Conservation (phyloP, 2,797 vertebrate genomes). For the Cryptoblepharus egeriae region DNA sequence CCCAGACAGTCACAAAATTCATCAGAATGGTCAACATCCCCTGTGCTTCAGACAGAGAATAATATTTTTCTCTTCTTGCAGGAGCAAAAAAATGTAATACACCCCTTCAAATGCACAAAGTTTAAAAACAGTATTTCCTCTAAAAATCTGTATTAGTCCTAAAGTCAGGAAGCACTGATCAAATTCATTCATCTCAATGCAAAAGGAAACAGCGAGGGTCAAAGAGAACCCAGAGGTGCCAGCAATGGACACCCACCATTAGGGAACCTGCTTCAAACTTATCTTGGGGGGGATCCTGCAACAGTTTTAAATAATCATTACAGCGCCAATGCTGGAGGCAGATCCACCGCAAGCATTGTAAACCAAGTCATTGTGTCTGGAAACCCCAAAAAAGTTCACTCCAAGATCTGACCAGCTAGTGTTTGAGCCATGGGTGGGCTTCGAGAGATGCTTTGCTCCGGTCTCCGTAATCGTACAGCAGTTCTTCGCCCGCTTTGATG, state of each 20-base stretch:
- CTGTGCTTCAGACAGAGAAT: not conserved
- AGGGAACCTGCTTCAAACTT: constrained; percentile 65
- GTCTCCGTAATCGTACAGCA: constrained; percentile 95
- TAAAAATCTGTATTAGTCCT: constrained; percentile 76
- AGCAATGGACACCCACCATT: constrained; percentile 64
- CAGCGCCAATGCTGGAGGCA: constrained; percentile 73
- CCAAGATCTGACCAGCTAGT: constrained; percentile 62
- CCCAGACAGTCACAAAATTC: not conserved
- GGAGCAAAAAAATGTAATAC: not conserved
- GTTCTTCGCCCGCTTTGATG: constrained; percentile 87
- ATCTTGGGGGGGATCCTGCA: constrained; percentile 43
- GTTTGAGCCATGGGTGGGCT: constrained; percentile 95
- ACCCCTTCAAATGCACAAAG: not conserved
- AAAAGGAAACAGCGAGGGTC: constrained; percentile 66
- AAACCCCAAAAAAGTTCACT: constrained; percentile 54
- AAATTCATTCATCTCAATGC: constrained; percentile 46
- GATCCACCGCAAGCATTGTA: constrained; percentile 69
- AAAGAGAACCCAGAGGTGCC: constrained; percentile 73
- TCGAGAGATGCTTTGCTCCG: constrained; percentile 89
- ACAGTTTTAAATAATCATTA: constrained; percentile 71
- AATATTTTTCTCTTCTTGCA: too few relatives aligned
- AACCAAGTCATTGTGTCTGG: constrained; percentile 46
- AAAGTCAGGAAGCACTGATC: constrained; percentile 76
- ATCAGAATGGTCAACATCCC: too few relatives aligned
- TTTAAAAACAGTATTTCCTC: not conserved